phyloP scores from a whole-genome alignment of 1,140 invertebrate species.

The Trachymyrmex cornetzi region DNA sequence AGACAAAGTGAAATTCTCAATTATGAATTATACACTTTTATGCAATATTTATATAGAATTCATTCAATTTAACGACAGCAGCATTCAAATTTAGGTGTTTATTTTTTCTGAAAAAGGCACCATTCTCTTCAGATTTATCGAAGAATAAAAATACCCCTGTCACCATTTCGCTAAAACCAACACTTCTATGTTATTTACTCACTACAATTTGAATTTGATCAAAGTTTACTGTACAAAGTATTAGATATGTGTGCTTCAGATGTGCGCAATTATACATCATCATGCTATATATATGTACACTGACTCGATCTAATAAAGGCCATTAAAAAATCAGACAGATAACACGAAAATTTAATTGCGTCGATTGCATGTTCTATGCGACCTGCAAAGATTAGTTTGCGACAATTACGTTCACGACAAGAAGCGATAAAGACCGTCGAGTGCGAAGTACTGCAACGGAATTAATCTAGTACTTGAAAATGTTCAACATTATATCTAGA shows the following conservation, averaged over 20 bases:
- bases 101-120: not conserved
- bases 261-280: conserved; percentile 32
- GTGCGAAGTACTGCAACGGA: not conserved
- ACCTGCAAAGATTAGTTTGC: conserved; percentile 29
- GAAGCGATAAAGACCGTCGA: not conserved
- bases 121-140: not conserved
- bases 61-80: not conserved
- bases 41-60: not conserved
- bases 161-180: conserved; percentile 36
- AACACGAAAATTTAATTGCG: conserved; percentile 45
- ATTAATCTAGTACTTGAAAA: conserved; percentile 13
- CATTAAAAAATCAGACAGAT: conserved; percentile 30
- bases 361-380: conserved; percentile 24
- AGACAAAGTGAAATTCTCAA: not conserved
- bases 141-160: conserved; percentile 30
- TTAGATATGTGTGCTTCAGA: conserved; percentile 37
- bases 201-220: conserved; percentile 35
- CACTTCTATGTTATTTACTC: conserved; percentile 41
- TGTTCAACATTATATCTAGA: not conserved
- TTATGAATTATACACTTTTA: not conserved
- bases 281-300: conserved; percentile 30
- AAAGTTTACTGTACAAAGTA: conserved; percentile 54
- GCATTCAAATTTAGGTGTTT: not conserved
- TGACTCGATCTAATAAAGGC: conserved; percentile 27
- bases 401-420: conserved; percentile 12